Base-by-base conservation (phyloP, 2,888 invertebrate genomes). In the Pyrocoelia pectoralis region DNA sequence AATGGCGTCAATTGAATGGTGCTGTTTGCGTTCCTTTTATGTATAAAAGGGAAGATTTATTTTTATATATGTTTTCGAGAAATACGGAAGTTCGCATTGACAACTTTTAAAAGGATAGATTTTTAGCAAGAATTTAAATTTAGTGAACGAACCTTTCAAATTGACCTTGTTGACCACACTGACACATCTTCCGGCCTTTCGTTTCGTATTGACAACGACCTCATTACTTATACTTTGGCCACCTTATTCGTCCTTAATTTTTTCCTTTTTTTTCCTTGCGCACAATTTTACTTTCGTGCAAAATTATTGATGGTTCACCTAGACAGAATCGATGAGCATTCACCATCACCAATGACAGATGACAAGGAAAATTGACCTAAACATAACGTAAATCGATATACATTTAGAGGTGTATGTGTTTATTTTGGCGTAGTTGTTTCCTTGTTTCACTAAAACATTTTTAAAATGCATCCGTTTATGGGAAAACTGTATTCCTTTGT, bases 341-440 rank as follows among this genome's bases (percentile, higher is more conserved):
- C 58, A 58, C 63, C 58, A 57, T 48, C 57, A 57, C 53, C 58
- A 55, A 43, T 55, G 63, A 63, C 58, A 63, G 54, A 57, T 58
- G 63, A 58, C 63, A 61, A 52, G 57, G 33, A 40, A 40, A 40
- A 49, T 62, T 48, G 62, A 56, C 53, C 52, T 46, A 57, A 49
- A 56, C 62, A 56, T 53, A 56, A 52, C 53, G 40, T 48, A 55
- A 54, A 62, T 62, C 62, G 56, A 62, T 62, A 62, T 53, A 53
- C 51, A 24, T 49, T 24, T 24, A 24, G n/a, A n/a, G 51, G 51
- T 56, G 56, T 48, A 56, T 56, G 52, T 49, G 49, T 13, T 55
- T 19, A 10, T 55, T 18, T n/a, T 14, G 55, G 19, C 12, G 24
- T 15, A 43, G 18, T 53, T 17, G 38, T 53, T 53, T 53, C n/a